Base-by-base conservation (phyloP, 2,888 invertebrate genomes). In the Polymixis lichenea region DNA sequence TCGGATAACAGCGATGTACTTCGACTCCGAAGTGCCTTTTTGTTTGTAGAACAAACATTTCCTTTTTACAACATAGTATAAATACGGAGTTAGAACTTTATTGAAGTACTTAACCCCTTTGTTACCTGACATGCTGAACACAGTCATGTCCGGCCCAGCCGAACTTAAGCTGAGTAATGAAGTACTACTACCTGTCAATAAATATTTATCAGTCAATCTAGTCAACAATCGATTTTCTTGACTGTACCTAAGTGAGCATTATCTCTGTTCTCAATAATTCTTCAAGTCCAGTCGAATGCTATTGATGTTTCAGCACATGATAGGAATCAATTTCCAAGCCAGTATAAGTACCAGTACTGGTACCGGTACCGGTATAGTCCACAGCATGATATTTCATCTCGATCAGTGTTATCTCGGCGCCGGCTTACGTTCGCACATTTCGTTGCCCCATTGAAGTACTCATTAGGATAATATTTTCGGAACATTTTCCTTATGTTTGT, bases 401-500 rank as follows among this genome's bases (percentile, higher is more conserved):
- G 9, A 17, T 43, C n/a, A 46, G 17, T 15, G 56, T 5, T 28
- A 22, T 6, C 28, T 3, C 28, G 7, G 53, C 32, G 13, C 13
- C 25, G 49, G 25, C 25, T 32, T 19, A 15, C 25, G 83, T 55
- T 17, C 55, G 38, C 77, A 77, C 53, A 28, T 56, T 15, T 25
- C 22, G 43, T 28, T 25, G 28, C 17, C 19, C 60, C 22, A 8
- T n/a, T 15, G 43, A 15, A 67, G 56, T 32, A 25, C 79, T 78
- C 69, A 43, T 75, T 82, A 58, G 8, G 51, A 66, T 56, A 62
- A 78, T 56, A 60, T 62, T 69, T 28, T 43, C 9, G 11, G 11
- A 46, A 51, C 19, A 38, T 67, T 65, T 75, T 69, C 85, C 61
- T 74, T 46, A 25, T 64, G 58, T 64, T 53, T 43, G 67, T 82